Base-by-base conservation (phyloP, 2,113 vertebrate species). In the Pogonocichla stellata region DNA sequence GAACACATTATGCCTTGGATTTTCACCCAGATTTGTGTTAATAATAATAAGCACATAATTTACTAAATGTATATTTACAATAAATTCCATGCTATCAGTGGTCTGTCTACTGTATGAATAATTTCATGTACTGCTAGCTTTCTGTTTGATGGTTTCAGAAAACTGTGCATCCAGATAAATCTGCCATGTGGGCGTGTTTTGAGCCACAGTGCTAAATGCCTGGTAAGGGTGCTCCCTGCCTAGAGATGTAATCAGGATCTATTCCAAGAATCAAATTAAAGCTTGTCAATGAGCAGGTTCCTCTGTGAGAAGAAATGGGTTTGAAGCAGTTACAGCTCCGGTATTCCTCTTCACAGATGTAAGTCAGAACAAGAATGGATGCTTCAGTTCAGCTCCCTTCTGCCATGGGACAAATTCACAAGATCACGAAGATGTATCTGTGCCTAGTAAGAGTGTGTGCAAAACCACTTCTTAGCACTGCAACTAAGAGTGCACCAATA, bases 311-410 rank as follows among this genome's bases (percentile, higher is more conserved):
- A 31, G 20, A 73, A 80, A 33, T 17, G 26, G 4, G 2, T 26
- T 57, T 58, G 80, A 53, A 71, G 56, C 15, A 67, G 29, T 64
- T 81, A 51, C 10, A 47, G 19, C 3, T 69, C 22, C 40, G 0
- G 0, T 36, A 23, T 38, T 86, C 10, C n/a, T 16, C 25, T 79
- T 71, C 62, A 45, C 1, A 29, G 11, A 15, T 20, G 0, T 7
- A 19, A 54, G 4, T 31, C 60, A 89, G 54, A 83, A 80, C 7
- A 67, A 36, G 60, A 81, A 40, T 4, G 9, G 9, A 33, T 20
- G 6, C 26, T 58, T 84, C 28, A 16, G 33, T 16, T 42, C 42
- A 72, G 7, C 18, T 64, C 6, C 19, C 5, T 80, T 66, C 51
- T 92, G 51, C 51, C 34, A 7, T 6, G 11, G 31, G 18, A 67